Evolutionary conservation across 2,888 invertebrate genomes (phyloP), one percentile per base, ranked within the genome.

Genomic region (Drosophila mayaguana): DNA sequence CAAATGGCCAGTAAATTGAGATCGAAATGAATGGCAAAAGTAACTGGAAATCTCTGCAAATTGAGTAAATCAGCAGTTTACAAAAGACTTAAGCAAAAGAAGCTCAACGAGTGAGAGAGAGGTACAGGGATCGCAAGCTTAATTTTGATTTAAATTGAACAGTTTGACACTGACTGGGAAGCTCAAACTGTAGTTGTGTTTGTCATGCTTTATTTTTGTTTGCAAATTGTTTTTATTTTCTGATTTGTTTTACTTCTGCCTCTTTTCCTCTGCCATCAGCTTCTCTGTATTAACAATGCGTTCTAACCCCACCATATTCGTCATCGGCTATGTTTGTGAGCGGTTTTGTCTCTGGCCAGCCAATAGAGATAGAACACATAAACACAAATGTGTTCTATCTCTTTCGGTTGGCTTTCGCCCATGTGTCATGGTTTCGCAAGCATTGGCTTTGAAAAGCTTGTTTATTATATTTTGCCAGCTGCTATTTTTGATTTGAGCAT

Each of bases 371-470:
- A 38, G 38, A 38, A 7, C 38, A 38, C 38, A 16, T 36, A 16
- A 38, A 16, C 38, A 38, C 38, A 38, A 14, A 14, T 51, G 34
- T 40, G 36, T 22, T 36, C 46, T 61, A 34, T 55, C 45, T 56
- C 51, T 61, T 25, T 42, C 43, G 18, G 32, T 20, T 83, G 82
- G 82, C 82, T 83, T 82, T 82, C 86, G 74, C 38, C 38, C 57
- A 67, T 82, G 68, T 82, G 83, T 83, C 83, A 83, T 83, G 80
- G 82, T 83, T 83, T 83, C 86, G 83, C 72, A 83, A 77, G 83
- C 81, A 86, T 82, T 82, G 83, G 76, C 80, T 82, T 76, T 85
- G 86, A 82, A 85, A 72, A 62, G 62, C 57, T 61, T 46, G 25
- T 40, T 45, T 36, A 5, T 38, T 32, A 61, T 25, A 22, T 63